A percentile compares a stretch with the other conserved stretches of the same genome.
phyloP scores from a whole-genome alignment of 2,888 invertebrate genomes.

The Cheilosia pagana region DNA sequence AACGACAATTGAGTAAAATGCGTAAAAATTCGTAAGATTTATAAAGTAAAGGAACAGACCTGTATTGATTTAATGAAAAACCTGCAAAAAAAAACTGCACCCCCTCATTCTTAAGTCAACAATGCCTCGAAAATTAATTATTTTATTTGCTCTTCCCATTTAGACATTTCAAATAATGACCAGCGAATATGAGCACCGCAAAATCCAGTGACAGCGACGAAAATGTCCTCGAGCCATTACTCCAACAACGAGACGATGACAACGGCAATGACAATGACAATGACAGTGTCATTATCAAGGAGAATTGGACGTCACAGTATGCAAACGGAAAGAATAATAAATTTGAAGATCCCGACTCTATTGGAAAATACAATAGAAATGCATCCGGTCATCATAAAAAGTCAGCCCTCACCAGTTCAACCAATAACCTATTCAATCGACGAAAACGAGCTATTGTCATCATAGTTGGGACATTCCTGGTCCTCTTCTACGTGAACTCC shows the following conservation, averaged over 20 bases:
- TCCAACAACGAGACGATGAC: conserved; percentile 43
- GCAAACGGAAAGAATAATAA: conserved; percentile 5
- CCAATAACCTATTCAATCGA: conserved; percentile 47
- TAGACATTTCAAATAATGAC: conserved; percentile 49
- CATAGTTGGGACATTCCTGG: conserved; percentile 75
- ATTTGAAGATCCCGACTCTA: conserved; percentile 11
- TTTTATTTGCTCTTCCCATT: not conserved
- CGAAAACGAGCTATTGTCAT: conserved; percentile 66
- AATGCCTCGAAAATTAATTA: not conserved
- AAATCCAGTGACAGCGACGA: conserved; percentile 60
- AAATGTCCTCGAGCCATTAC: conserved; percentile 51
- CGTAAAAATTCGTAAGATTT: too few species aligned
- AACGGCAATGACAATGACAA: conserved; percentile 4
- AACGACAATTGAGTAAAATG: too few species aligned
- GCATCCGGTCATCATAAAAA: conserved; percentile 34
- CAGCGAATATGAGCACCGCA: conserved; percentile 58
- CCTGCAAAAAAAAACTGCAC: too few species aligned
- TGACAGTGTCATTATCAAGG: not conserved
- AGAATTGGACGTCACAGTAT: conserved; percentile 17
- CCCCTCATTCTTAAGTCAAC: not conserved
- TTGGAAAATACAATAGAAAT: conserved; percentile 30
- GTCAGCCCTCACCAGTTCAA: conserved; percentile 12
- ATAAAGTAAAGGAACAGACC: too few species aligned
- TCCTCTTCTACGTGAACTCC: conserved; percentile 79
- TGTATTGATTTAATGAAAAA: too few species aligned